Conservation (phyloP, 2,113 vertebrate genomes). For the Leiothrix lutea region DNA sequence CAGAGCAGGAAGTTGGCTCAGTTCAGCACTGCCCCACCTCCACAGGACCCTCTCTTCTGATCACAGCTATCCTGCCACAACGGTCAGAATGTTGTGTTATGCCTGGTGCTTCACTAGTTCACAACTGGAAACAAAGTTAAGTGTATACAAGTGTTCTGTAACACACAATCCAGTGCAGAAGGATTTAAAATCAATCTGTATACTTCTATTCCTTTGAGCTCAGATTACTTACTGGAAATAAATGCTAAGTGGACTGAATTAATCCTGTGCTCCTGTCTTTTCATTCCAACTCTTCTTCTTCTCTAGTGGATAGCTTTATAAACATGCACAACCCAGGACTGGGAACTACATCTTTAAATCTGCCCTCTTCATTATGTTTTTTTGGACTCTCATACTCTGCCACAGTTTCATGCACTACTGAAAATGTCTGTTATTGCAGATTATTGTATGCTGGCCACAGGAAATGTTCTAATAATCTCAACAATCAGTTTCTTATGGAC, state of each 20-base stretch:
- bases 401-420: not conserved
- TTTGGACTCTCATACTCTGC: not conserved
- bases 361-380: not conserved
- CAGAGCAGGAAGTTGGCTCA: not conserved
- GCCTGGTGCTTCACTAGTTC: not conserved
- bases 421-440: not conserved
- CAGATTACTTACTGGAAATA: not conserved
- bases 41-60: not conserved
- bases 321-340: fast-evolving
- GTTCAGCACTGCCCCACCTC: not conserved
- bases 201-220: not conserved
- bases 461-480: not conserved
- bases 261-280: not conserved
- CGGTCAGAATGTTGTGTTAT: not conserved
- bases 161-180: not conserved
- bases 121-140: not conserved
- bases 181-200: not conserved
- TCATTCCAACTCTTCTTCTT: not conserved
- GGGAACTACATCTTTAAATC: not conserved
- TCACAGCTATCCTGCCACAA: not conserved
- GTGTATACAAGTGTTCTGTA: not conserved
- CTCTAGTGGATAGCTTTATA: not conserved
- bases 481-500: not conserved
- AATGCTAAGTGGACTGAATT: not conserved
- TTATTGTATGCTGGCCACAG: not conserved